Evolutionary conservation across 2,888 invertebrate species (phyloP).

Genomic region (Scotopteryx bipunctaria): DNA sequence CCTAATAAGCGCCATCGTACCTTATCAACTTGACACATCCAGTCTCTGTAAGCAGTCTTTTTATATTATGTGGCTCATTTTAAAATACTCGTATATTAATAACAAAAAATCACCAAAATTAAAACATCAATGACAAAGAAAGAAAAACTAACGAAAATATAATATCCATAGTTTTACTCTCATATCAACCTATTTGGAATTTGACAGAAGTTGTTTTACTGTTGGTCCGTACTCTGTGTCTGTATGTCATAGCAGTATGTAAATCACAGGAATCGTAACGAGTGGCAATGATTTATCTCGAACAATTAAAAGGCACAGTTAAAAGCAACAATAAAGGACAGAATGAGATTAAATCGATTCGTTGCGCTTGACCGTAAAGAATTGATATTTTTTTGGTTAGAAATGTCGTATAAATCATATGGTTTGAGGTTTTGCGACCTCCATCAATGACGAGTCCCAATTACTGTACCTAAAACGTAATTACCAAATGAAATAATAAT

Average conservation of each 20-base stretch:
- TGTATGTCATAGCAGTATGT: conserved; percentile 76
- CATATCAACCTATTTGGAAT: no score
- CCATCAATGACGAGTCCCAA: conserved; percentile 56
- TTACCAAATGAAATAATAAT: no score
- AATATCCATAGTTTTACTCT: no score
- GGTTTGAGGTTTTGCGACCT: conserved; percentile 71
- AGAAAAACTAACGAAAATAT: no score
- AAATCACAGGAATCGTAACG: conserved; percentile 77
- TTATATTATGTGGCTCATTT: no score
- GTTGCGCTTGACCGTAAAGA: conserved; percentile 69
- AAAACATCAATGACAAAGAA: no score
- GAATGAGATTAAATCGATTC: conserved; percentile 75
- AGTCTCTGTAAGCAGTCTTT: no score
- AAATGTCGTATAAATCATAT: conserved; percentile 71
- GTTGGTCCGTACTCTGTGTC: conserved; percentile 25
- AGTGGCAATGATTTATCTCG: conserved; percentile 76
- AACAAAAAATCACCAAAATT: no score
- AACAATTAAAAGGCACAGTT: conserved; percentile 76
- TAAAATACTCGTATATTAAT: no score
- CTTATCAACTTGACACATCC: no score
- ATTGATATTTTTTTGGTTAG: conserved; percentile 74
- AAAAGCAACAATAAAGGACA: conserved; percentile 58
- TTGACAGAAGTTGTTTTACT: conserved; percentile 12
- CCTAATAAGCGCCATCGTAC: no score
- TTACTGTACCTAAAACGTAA: no score